Percentiles rank a stretch among this genome's conserved stretches.
phyloP scores from a whole-genome alignment of 2,888 invertebrate species.

The Cheilosia pagana region DNA sequence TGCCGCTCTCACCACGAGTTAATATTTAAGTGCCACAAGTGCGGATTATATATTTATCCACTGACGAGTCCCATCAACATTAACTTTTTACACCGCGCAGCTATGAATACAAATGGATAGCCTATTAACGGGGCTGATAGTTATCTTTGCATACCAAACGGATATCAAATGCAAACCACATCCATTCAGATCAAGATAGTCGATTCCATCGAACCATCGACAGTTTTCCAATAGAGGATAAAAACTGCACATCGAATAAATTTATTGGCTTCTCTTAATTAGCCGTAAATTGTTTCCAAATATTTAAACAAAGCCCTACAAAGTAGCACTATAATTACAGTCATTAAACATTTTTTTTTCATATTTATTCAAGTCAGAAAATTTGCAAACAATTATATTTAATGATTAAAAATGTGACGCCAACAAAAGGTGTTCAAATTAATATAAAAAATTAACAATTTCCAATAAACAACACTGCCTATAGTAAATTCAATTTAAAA shows the following conservation, averaged over 20 bases:
- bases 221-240: no score
- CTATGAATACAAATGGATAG: constrained; percentile 34
- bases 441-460: constrained; percentile 20
- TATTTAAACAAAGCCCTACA: not conserved
- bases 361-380: not conserved
- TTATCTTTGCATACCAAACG: constrained; percentile 6
- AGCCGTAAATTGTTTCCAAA: constrained; percentile 10
- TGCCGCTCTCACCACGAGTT: not conserved
- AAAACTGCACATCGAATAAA: not conserved
- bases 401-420: not conserved
- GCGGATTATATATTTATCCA: not conserved
- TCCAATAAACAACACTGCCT: constrained; percentile 58
- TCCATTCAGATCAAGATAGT: constrained; percentile 6
- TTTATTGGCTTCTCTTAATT: constrained; percentile 3
- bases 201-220: not conserved
- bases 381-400: constrained; percentile 11
- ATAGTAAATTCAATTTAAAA: constrained; percentile 26
- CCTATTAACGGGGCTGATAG: constrained; percentile 31
- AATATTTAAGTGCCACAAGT: constrained; percentile 3
- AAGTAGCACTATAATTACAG: constrained; percentile 11
- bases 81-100: not conserved
- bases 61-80: constrained; percentile 2
- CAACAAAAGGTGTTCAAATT: constrained; percentile 56
- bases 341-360: not conserved
- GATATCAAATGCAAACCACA: not conserved